Percentiles rank a stretch among this genome's conserved stretches.
These are phyloP conservation scores for Ceratitis capitata DNA, from an alignment of 1,140 invertebrate genomes.

Conservation along the genomic window DNA sequence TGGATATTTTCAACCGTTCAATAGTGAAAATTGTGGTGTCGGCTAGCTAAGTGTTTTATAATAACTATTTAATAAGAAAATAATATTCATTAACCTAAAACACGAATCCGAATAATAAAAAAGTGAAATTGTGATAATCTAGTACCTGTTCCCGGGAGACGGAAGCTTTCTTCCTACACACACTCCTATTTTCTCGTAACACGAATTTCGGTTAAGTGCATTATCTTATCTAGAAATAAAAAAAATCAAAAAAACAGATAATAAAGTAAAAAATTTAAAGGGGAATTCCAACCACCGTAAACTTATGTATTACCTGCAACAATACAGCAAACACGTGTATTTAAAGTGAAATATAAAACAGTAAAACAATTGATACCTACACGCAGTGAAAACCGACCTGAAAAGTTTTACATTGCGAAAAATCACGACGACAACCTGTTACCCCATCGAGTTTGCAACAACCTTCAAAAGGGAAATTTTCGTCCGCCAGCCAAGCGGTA, in stretches of 20 bases:
- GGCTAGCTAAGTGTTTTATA: not conserved
- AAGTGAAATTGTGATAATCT: slow-evolving; percentile 13
- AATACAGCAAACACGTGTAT: too few relatives aligned
- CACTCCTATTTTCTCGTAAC: not conserved
- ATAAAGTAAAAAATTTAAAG: not conserved
- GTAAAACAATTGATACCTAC: not conserved
- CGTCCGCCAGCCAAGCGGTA: too few relatives aligned
- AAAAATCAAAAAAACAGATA: too few relatives aligned
- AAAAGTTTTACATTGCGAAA: not conserved
- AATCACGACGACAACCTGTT: not conserved
- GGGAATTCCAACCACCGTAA: not conserved
- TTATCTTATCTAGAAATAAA: too few relatives aligned
- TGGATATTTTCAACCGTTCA: not conserved
- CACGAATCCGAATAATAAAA: not conserved
- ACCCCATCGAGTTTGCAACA: not conserved
- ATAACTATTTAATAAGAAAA: not conserved
- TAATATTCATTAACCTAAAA: not conserved
- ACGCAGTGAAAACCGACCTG: not conserved
- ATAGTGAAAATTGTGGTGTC: not conserved
- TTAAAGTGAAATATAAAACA: not conserved
- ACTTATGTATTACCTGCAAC: too few relatives aligned
- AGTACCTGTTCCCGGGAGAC: slow-evolving; percentile 3
- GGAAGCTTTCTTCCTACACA: not conserved
- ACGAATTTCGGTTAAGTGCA: not conserved
- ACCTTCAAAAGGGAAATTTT: too few relatives aligned